A percentile compares a stretch with the other conserved stretches of the same genome.
Evolutionary conservation across 2,113 vertebrate genomes (phyloP).

Genomic region (Ammodramus savannarum): DNA sequence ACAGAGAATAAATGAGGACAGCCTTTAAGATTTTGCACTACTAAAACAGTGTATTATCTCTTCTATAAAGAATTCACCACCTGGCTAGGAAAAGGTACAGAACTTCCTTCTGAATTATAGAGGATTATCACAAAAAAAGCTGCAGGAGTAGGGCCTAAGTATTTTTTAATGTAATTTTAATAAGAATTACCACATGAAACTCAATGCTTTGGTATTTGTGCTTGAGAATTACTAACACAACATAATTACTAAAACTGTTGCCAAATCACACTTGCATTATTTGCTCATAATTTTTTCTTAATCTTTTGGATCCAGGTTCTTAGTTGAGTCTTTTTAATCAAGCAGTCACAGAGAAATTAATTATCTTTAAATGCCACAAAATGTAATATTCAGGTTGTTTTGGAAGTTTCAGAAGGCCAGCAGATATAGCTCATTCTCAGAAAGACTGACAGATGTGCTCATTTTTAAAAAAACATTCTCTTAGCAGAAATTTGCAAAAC

Average conservation of each 20-base stretch:
- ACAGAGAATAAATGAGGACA: background rate
- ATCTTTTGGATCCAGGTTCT: constrained; percentile 36
- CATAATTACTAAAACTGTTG: constrained; percentile 35
- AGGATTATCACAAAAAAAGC: background rate
- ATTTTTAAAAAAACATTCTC: background rate
- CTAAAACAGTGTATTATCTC: background rate
- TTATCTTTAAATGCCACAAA: constrained; percentile 40
- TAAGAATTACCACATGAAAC: background rate
- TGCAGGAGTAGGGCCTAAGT: background rate
- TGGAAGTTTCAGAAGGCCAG: background rate
- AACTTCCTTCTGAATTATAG: background rate
- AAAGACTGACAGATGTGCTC: background rate
- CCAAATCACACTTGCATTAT: constrained; percentile 34
- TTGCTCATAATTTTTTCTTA: constrained; percentile 22
- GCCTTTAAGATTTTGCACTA: background rate
- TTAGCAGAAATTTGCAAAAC: background rate
- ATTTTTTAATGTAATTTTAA: background rate
- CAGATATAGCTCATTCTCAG: background rate
- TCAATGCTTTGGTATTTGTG: background rate
- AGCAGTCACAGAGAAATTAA: constrained; percentile 56
- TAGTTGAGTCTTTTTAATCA: constrained; percentile 44
- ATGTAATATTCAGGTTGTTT: background rate
- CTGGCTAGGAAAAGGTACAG: background rate
- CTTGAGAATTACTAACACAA: background rate
- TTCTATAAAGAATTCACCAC: background rate